These are phyloP conservation scores for Cephus runcator DNA, from an alignment of 2,888 invertebrate species.

Conservation along the genomic window DNA sequence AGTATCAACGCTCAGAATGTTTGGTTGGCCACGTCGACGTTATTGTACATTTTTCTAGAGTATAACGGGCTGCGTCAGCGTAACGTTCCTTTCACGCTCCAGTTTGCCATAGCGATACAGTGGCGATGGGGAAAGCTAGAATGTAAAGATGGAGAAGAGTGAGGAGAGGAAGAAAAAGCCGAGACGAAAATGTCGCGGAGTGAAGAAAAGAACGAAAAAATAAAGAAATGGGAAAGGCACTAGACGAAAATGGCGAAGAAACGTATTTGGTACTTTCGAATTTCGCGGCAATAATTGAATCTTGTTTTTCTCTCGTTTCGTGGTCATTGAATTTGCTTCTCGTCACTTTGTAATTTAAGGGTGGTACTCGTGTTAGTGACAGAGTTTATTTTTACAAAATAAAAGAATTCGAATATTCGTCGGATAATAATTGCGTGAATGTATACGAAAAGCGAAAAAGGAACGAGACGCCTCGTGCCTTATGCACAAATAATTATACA, in stretches of 20 bases:
- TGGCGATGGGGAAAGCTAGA: neutral
- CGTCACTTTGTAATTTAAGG: neutral
- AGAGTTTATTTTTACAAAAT: neutral
- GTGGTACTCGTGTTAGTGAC: neutral
- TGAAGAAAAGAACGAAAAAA: slow-evolving; percentile 1
- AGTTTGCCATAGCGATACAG: slow-evolving; percentile 33
- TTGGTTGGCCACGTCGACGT: slow-evolving; percentile 40
- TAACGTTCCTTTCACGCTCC: slow-evolving; percentile 26
- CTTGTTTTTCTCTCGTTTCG: neutral
- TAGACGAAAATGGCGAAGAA: neutral
- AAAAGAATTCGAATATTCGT: neutral
- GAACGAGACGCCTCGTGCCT: slow-evolving; percentile 37
- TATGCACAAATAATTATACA: slow-evolving; percentile 43
- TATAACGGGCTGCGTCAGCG: slow-evolving; percentile 7
- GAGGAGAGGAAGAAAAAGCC: neutral
- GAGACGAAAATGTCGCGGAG: neutral
- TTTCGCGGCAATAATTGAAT: neutral
- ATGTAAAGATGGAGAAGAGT: neutral
- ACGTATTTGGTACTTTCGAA: neutral
- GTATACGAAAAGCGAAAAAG: slow-evolving; percentile 19
- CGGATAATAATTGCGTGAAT: neutral
- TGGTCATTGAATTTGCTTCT: neutral
- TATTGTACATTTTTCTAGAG: slow-evolving; percentile 49
- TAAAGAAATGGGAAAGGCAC: neutral
- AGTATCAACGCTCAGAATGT: slow-evolving; percentile 42